Evolutionary conservation across 2,888 invertebrate genomes (phyloP).

Genomic region (Uropetala carovei): DNA sequence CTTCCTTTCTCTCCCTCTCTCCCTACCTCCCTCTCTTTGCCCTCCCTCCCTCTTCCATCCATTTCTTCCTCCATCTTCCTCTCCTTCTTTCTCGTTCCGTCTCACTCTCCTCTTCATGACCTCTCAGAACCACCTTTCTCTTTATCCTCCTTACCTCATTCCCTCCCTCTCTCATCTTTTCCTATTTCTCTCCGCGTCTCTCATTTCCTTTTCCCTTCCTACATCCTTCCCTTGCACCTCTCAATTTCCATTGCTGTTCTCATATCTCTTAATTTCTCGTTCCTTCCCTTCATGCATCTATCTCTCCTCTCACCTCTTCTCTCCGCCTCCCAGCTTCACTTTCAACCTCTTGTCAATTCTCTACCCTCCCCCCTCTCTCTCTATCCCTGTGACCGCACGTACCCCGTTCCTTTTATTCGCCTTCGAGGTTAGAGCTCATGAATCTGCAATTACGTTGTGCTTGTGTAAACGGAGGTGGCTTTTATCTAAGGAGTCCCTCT

Average conservation of each 20-base stretch:
- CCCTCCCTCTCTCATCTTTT: not conserved
- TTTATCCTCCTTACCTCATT: not conserved
- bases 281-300: not conserved
- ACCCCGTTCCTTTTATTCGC: not conserved
- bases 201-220: not conserved
- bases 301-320: not conserved
- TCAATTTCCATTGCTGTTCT: not conserved
- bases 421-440: not conserved
- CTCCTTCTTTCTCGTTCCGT: not conserved
- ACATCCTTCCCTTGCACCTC: not conserved
- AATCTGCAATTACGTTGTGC: constrained; percentile 38
- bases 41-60: not conserved
- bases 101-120: not conserved
- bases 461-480: not conserved
- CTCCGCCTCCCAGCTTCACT: not conserved
- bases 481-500: not conserved
- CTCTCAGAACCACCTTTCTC: too few species aligned
- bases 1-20: not conserved
- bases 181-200: too few species aligned
- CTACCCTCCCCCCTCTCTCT: not conserved
- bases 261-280: not conserved
- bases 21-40: not conserved
- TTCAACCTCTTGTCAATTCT: not conserved
- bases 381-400: not conserved
- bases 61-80: not conserved